Percentiles rank a stretch among this genome's conserved stretches.
Evolutionary conservation across 2,888 invertebrate species (phyloP).

Genomic region (Crematogaster levior): DNA sequence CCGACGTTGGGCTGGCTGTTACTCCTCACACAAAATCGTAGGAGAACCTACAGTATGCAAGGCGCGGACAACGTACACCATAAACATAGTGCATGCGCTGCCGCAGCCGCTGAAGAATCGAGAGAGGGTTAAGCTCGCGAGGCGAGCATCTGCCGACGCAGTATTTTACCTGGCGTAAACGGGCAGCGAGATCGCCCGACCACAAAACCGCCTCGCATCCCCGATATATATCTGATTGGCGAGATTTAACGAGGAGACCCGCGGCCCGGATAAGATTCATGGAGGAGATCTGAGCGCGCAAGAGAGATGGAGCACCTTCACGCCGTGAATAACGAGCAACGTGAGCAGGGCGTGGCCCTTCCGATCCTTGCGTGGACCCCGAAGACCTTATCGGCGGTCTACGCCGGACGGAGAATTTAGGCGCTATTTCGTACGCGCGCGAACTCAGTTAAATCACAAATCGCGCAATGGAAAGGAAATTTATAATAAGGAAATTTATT

Average conservation of each 20-base stretch:
- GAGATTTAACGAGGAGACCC: slow-evolving; percentile 80
- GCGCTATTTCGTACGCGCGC: slow-evolving; percentile 1
- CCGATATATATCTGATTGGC: slow-evolving; percentile 73
- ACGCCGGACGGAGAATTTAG: slow-evolving; percentile 26
- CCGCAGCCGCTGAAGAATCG: slow-evolving; percentile 51
- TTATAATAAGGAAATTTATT: background rate
- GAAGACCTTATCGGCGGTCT: slow-evolving; percentile 63
- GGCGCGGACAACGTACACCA: slow-evolving; percentile 42
- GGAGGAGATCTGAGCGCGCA: slow-evolving; percentile 75
- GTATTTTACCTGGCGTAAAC: slow-evolving; percentile 69
- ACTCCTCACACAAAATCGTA: slow-evolving; percentile 25
- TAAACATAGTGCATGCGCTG: slow-evolving; percentile 19
- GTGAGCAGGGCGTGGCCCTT: slow-evolving; percentile 61
- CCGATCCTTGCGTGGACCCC: slow-evolving; percentile 47
- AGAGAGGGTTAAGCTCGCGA: slow-evolving; percentile 69
- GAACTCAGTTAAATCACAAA: slow-evolving; percentile 13
- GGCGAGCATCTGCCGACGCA: slow-evolving; percentile 72
- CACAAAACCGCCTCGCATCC: slow-evolving; percentile 61
- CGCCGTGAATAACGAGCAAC: slow-evolving; percentile 68
- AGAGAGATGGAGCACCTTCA: slow-evolving; percentile 34
- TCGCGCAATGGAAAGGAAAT: background rate
- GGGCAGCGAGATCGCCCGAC: slow-evolving; percentile 50
- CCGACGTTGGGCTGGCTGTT: slow-evolving; percentile 16
- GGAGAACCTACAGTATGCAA: slow-evolving; percentile 21
- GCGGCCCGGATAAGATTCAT: slow-evolving; percentile 80